These are phyloP conservation scores for Anthopleura xanthogrammica DNA, from an alignment of 92 coral and sea anemone genomes.

Conservation along the genomic window DNA sequence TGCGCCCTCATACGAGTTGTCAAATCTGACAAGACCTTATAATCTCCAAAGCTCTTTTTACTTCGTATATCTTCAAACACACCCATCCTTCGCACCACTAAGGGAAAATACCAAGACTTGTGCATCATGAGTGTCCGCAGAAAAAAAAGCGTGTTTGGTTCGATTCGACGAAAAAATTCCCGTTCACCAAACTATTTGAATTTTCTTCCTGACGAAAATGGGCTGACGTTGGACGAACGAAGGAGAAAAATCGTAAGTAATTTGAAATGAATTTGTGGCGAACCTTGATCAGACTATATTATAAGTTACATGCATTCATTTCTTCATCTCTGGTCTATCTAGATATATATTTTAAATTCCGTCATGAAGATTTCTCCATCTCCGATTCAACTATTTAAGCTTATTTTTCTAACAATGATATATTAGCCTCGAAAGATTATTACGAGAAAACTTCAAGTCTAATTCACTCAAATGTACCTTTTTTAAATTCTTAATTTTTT, in stretches of 20 bases:
- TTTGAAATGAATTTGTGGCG: not conserved
- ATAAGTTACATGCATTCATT: not conserved
- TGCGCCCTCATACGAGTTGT: constrained; percentile 6
- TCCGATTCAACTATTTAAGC: not conserved
- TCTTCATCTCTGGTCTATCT: not conserved
- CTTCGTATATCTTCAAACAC: not conserved
- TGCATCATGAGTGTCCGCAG: constrained; percentile 37
- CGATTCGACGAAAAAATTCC: constrained; percentile 39
- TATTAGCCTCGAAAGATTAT: not conserved
- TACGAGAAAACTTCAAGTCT: not conserved
- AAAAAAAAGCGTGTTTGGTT: constrained; percentile 42
- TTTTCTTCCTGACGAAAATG: constrained; percentile 46
- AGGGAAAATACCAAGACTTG: not conserved
- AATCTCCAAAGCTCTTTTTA: not conserved
- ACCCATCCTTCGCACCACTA: not conserved
- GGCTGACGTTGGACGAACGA: constrained; percentile 33
- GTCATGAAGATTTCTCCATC: not conserved
- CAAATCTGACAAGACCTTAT: not conserved
- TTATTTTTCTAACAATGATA: not conserved
- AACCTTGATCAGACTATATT: not conserved
- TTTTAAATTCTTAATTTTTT: not conserved
- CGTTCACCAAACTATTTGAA: constrained; percentile 40
- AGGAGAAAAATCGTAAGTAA: constrained; percentile 40
- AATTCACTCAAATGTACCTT: not conserved
- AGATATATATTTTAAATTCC: not conserved